Conservation (phyloP, 2,113 vertebrate species). For the Zosterops hypoxanthus region DNA sequence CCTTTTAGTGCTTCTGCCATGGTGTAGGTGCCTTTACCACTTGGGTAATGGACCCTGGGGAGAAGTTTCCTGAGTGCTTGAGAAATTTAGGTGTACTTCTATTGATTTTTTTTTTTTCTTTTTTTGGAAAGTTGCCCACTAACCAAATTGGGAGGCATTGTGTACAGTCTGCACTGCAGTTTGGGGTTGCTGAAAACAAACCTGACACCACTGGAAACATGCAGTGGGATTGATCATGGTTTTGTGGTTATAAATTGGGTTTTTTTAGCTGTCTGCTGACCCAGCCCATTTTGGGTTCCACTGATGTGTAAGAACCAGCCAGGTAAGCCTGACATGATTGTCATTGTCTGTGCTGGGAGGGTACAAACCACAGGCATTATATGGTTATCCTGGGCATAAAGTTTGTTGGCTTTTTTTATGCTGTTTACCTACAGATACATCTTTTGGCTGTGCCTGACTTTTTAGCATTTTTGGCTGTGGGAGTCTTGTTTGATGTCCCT, state of each 20-base stretch:
- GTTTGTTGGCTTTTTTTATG: not conserved
- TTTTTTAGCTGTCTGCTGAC: not conserved
- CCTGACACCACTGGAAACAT: not conserved
- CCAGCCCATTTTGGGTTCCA: not conserved
- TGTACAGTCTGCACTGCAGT: not conserved
- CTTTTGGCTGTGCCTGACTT: not conserved
- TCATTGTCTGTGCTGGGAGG: fast-evolving
- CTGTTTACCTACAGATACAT: not conserved
- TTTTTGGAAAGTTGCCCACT: slow-evolving; percentile 25
- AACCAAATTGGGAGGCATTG: not conserved
- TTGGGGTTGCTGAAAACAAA: not conserved
- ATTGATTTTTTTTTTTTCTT: slow-evolving; percentile 8
- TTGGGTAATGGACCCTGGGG: not conserved
- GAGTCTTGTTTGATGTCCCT: not conserved
- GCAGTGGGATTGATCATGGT: too few relatives aligned
- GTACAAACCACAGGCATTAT: fast-evolving
- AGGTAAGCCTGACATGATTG: not conserved
- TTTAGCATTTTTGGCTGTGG: not conserved
- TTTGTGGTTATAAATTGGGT: not conserved
- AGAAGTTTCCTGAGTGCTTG: not conserved
- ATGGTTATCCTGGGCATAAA: not conserved
- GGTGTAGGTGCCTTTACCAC: not conserved
- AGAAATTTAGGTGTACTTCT: slow-evolving; percentile 29
- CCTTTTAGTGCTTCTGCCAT: not conserved
- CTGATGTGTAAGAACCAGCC: not conserved